Evolutionary conservation across 2,888 invertebrate genomes (phyloP).

Genomic region (Coecobrya sp.): DNA sequence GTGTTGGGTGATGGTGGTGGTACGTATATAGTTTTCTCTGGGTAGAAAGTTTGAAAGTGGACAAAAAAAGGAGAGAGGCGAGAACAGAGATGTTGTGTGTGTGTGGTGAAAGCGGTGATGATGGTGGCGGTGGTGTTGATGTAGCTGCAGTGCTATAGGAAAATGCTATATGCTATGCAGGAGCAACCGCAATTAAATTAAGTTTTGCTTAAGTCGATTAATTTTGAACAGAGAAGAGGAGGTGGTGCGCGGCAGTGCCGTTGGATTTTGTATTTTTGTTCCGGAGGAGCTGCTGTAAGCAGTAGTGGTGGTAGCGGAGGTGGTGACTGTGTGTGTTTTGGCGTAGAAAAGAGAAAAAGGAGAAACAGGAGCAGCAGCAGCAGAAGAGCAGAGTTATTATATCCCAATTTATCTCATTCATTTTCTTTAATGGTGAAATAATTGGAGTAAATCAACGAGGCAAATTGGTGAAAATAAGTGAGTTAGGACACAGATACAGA

Average conservation of each 20-base stretch:
- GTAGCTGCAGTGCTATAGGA: background rate
- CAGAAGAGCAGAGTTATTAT: conserved; percentile 55
- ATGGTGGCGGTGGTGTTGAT: conserved; percentile 2
- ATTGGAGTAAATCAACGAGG: conserved; percentile 77
- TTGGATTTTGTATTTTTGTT: conserved; percentile 36
- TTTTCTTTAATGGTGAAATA: conserved; percentile 81
- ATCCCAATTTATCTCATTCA: conserved; percentile 81
- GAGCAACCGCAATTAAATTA: conserved; percentile 81
- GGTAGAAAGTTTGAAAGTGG: conserved; percentile 9
- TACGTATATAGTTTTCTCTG: background rate
- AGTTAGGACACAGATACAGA: background rate
- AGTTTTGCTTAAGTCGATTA: conserved; percentile 82
- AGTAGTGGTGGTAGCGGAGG: conserved; percentile 1
- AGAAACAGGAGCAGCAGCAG: background rate
- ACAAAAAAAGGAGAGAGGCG: background rate
- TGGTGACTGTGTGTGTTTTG: background rate
- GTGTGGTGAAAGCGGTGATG: background rate
- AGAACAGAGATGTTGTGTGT: conserved; percentile 23
- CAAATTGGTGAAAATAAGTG: conserved; percentile 53
- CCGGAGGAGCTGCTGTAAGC: background rate
- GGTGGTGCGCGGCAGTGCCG: conserved; percentile 18
- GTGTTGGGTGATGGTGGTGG: background rate
- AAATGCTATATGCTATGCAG: conserved; percentile 17
- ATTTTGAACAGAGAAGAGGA: conserved; percentile 64
- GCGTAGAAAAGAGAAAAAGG: background rate